Evolutionary conservation across 2,113 vertebrate genomes (phyloP).

Genomic region (Gorsachius goisagi): DNA sequence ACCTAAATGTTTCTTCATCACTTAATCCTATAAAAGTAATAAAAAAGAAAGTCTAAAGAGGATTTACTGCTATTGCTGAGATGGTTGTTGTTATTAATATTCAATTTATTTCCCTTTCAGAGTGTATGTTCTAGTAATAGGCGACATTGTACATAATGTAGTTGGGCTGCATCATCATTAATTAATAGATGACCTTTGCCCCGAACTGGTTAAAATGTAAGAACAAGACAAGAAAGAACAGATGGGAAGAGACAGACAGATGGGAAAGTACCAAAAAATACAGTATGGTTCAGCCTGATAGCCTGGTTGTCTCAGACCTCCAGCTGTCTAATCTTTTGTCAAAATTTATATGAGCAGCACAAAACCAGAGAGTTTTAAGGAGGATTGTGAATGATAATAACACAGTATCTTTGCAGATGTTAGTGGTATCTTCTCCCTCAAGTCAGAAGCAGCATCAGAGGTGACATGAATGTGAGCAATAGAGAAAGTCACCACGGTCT

Average conservation of each 20-base stretch:
- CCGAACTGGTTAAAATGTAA: neutral
- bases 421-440: neutral
- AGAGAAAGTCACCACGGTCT: neutral
- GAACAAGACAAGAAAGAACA: neutral
- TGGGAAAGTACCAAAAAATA: neutral
- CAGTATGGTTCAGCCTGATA: neutral
- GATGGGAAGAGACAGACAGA: neutral
- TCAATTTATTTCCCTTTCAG: neutral
- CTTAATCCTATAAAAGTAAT: neutral
- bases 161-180: neutral
- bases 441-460: neutral
- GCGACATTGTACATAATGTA: neutral
- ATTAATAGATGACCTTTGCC: neutral
- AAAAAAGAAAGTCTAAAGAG: neutral
- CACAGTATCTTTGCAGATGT: neutral
- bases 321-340: neutral
- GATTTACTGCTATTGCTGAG: neutral
- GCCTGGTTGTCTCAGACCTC: neutral
- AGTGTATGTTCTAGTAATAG: neutral
- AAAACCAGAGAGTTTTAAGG: neutral
- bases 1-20: neutral
- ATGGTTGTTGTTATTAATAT: neutral
- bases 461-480: neutral
- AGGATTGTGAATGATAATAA: neutral
- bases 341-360: neutral